Evolutionary conservation across 2,888 invertebrate genomes (phyloP).

Genomic region (Caenorhabditis sp.): DNA sequence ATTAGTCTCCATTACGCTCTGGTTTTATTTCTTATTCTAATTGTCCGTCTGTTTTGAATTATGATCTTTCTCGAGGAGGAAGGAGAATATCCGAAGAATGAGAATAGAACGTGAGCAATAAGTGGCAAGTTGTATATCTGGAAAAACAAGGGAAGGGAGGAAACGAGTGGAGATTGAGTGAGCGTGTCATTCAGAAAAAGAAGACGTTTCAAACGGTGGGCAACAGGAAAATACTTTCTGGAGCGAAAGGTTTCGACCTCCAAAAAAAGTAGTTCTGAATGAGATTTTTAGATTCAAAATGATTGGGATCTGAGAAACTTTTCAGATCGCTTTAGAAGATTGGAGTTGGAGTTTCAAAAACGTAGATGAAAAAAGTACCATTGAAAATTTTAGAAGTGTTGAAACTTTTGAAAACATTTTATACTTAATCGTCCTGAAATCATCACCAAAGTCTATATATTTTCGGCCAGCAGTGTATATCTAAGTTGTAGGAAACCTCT

Average conservation of each 20-base stretch:
- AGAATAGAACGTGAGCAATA: constrained; percentile 31
- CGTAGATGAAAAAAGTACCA: too few relatives aligned
- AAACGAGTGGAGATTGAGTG: constrained; percentile 8
- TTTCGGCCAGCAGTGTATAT: too few relatives aligned
- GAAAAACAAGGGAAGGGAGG: constrained; percentile 1
- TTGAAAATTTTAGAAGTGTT: too few relatives aligned
- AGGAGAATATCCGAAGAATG: neutral
- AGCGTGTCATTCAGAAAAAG: neutral
- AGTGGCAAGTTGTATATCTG: constrained; percentile 13
- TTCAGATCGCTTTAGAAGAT: too few relatives aligned
- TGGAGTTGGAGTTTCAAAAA: too few relatives aligned
- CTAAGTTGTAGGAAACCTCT: too few relatives aligned
- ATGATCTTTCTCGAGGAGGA: constrained; percentile 18
- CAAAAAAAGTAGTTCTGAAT: neutral
- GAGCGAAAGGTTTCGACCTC: neutral
- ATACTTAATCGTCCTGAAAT: too few relatives aligned
- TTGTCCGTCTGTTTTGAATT: neutral
- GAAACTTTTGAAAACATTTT: too few relatives aligned
- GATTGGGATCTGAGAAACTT: too few relatives aligned
- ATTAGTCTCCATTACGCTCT: constrained; percentile 15
- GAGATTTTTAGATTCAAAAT: too few relatives aligned
- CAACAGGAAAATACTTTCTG: neutral
- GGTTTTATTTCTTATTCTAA: neutral
- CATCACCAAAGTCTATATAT: too few relatives aligned
- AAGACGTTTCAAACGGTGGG: neutral